A percentile compares a stretch with the other conserved stretches of the same genome.
Evolutionary conservation across 2,797 vertebrate genomes (phyloP).

Genomic region (Tauraco hartlaubi): DNA sequence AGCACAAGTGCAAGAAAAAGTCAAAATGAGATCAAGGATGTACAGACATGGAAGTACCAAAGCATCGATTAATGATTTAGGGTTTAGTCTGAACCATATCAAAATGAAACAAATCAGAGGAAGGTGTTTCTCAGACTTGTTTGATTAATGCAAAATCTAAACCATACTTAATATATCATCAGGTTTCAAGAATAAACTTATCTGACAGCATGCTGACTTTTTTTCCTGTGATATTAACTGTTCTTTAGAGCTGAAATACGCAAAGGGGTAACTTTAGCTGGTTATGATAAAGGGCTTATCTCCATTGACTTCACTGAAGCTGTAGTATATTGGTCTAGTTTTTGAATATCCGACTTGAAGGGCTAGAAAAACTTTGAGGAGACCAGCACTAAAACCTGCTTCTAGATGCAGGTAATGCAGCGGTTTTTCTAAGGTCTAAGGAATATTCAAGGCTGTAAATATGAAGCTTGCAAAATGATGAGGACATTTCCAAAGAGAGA

Average conservation of each 20-base stretch:
- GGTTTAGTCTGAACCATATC: background rate
- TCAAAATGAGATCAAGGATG: background rate
- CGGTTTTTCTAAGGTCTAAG: background rate
- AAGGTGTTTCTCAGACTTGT: background rate
- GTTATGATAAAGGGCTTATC: background rate
- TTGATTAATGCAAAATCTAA: constrained; percentile 19
- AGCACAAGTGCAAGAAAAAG: background rate
- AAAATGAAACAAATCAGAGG: background rate
- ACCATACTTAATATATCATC: background rate
- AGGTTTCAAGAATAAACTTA: constrained; percentile 24
- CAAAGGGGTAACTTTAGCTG: background rate
- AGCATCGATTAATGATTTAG: background rate
- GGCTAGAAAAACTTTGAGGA: constrained; percentile 30
- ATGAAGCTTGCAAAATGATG: background rate
- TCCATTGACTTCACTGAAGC: background rate
- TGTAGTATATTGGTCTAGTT: background rate
- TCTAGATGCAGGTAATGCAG: background rate
- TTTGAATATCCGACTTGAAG: background rate
- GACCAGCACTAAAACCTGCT: background rate
- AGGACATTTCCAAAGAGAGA: background rate
- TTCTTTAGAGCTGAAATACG: constrained; percentile 46
- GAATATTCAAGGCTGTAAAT: background rate
- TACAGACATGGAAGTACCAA: background rate
- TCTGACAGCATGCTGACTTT: background rate
- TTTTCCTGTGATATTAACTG: constrained; percentile 6